Percentiles rank a stretch among this genome's conserved stretches.
Conservation (phyloP, 2,113 vertebrate species). For the Thalassarche chlororhynchos region DNA sequence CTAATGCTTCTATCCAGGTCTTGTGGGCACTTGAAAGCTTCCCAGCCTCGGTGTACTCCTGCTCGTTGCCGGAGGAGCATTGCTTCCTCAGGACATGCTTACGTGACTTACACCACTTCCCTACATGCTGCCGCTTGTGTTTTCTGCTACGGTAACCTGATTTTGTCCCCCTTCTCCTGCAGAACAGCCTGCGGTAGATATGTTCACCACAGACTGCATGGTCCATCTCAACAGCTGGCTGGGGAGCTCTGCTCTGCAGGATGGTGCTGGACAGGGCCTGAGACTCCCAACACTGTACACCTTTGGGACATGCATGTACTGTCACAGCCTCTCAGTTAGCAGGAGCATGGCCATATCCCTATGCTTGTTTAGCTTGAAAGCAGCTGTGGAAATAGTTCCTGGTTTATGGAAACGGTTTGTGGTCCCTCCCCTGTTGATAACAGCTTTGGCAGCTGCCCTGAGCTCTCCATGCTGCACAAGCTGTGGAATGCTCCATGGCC, state of each 20-base stretch:
- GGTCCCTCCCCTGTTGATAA: neutral
- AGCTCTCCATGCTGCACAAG: neutral
- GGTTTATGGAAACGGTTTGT: neutral
- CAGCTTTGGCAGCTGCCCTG: neutral
- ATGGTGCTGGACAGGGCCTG: neutral
- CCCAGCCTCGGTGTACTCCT: too few relatives aligned
- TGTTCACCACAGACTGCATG: neutral
- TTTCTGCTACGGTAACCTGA: neutral
- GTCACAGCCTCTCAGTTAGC: neutral
- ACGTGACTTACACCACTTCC: neutral
- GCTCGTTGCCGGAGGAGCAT: neutral
- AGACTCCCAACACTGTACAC: neutral
- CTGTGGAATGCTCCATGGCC: neutral
- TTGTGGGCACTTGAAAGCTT: neutral
- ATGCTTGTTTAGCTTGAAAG: neutral
- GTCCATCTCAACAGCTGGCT: neutral
- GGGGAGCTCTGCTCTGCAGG: neutral
- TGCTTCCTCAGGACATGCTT: neutral
- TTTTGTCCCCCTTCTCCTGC: neutral
- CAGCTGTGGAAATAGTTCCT: neutral
- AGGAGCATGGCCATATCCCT: neutral
- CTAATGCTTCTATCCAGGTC: neutral
- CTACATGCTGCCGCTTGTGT: neutral
- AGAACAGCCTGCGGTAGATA: neutral
- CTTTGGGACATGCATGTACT: neutral